These are phyloP conservation scores for Neogale vison DNA, from an alignment of 2,113 vertebrate species.

Conservation along the genomic window DNA sequence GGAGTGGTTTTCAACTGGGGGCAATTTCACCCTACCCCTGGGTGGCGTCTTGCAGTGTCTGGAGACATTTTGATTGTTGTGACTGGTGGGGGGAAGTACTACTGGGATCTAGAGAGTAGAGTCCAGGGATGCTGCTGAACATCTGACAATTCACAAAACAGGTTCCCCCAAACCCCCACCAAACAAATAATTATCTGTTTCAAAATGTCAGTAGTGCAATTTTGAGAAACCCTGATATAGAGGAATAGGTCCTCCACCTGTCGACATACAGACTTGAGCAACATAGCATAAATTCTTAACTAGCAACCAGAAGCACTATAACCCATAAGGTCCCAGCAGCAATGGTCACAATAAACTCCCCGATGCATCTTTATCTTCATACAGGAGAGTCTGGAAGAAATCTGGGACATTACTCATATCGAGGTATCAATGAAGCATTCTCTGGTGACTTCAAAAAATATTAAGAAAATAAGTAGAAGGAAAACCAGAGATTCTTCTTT, in stretches of 20 bases:
- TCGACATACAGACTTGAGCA: not conserved
- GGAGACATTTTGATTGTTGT: not conserved
- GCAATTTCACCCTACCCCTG: not conserved
- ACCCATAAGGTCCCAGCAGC: not conserved
- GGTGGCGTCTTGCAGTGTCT: not conserved
- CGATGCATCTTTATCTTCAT: not conserved
- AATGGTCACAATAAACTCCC: not conserved
- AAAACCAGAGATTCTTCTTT: not conserved
- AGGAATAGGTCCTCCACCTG: not conserved
- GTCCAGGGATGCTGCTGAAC: not conserved
- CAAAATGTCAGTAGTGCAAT: not conserved
- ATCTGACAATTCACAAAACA: not conserved
- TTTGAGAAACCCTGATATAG: not conserved
- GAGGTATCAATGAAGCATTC: not conserved
- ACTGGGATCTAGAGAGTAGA: not conserved
- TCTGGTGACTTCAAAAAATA: not conserved
- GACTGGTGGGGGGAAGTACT: not conserved
- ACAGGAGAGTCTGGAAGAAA: not conserved
- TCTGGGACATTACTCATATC: not conserved
- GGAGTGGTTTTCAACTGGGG: not conserved
- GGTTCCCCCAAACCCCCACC: accelerated
- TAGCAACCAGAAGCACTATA: not conserved
- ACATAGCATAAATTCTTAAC: not conserved
- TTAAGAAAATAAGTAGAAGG: not conserved
- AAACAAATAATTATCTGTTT: not conserved